Conservation (phyloP, 2,113 vertebrate genomes). For the Zootoca vivipara region DNA sequence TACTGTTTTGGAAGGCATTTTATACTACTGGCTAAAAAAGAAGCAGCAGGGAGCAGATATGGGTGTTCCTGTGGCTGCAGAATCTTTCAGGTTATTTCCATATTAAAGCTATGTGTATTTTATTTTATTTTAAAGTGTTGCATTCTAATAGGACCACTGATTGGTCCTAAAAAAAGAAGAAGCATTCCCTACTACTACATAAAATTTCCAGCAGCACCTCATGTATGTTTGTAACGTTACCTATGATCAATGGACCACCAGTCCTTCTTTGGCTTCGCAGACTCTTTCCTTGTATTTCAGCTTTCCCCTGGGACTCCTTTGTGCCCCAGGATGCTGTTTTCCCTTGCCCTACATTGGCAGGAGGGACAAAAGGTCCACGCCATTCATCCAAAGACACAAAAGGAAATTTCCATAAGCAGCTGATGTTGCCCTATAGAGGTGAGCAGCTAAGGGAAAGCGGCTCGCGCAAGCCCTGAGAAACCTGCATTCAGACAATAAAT, state of each 20-base stretch:
- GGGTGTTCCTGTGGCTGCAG: not conserved
- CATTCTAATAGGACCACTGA: not conserved
- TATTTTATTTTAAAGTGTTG: not conserved
- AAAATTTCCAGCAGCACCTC: not conserved
- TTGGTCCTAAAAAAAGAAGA: not conserved
- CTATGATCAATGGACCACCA: accelerated
- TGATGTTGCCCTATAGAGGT: constrained; percentile 54
- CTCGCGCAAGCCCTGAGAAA: constrained; percentile 54
- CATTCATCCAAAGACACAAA: constrained; percentile 55
- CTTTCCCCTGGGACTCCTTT: constrained; percentile 30
- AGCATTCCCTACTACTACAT: not conserved
- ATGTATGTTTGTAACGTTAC: not conserved
- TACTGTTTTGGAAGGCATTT: not conserved
- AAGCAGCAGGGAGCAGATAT: not conserved
- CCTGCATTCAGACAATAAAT: constrained; percentile 69
- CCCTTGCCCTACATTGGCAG: constrained; percentile 2
- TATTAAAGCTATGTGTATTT: not conserved
- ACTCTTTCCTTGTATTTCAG: not conserved
- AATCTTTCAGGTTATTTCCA: not conserved
- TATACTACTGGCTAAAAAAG: not conserved
- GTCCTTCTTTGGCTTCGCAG: constrained; percentile 1
- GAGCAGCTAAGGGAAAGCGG: constrained; percentile 61
- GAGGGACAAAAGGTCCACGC: constrained; percentile 53
- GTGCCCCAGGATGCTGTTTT: constrained; percentile 2
- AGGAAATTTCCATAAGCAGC: constrained; percentile 42